Percentiles rank a stretch among this genome's conserved stretches.
Conservation (phyloP, 2,888 invertebrate genomes). For the Campoletis raptor region DNA sequence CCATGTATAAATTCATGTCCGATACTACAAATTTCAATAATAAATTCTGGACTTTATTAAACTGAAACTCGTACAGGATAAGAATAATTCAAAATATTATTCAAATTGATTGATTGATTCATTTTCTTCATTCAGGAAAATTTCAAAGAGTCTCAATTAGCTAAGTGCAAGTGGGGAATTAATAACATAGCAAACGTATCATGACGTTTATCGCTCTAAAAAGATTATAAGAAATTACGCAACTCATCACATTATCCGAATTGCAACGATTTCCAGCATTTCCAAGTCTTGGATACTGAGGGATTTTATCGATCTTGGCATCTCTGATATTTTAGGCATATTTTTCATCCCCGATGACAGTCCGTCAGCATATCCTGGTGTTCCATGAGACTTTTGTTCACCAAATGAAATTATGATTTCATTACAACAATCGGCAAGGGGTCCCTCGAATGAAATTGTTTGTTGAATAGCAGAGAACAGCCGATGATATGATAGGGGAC, state of each 20-base stretch:
- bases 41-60: background rate
- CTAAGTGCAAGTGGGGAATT: background rate
- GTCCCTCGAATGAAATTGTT: conserved; percentile 73
- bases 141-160: background rate
- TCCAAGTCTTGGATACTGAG: conserved; percentile 9
- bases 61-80: background rate
- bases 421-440: conserved; percentile 73
- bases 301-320: conserved; percentile 30
- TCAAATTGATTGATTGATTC: background rate
- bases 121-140: background rate
- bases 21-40: background rate
- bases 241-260: background rate
- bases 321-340: conserved; percentile 21
- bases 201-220: background rate
- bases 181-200: background rate
- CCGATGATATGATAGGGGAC: conserved; percentile 73
- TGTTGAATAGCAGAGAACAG: conserved; percentile 66
- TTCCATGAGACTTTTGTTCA: conserved; percentile 63
- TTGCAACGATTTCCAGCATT: conserved; percentile 21
- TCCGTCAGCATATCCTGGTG: conserved; percentile 44
- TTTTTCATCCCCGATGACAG: conserved; percentile 44
- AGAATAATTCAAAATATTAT: background rate
- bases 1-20: background rate
- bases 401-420: conserved; percentile 76
- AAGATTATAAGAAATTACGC: background rate